A percentile compares a stretch with the other conserved stretches of the same genome.
phyloP scores from a whole-genome alignment of 2,113 vertebrate genomes.

The Eulemur macaco region DNA sequence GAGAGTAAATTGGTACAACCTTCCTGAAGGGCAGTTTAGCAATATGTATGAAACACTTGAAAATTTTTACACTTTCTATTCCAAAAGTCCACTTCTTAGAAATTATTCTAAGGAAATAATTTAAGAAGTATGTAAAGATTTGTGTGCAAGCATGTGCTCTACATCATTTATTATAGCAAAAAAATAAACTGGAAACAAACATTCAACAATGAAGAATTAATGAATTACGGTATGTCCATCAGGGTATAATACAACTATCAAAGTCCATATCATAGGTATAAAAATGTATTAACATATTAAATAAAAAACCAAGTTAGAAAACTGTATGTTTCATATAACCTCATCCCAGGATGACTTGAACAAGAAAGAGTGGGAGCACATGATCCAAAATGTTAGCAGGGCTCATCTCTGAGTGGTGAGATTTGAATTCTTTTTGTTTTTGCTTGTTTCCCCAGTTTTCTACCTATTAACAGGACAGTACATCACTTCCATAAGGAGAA shows the following conservation, averaged over 20 bases:
- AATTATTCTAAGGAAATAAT: conserved; percentile 47
- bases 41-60: not conserved
- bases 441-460: not conserved
- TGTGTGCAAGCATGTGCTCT: not conserved
- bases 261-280: not conserved
- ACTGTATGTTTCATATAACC: not conserved
- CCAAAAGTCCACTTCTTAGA: conserved; percentile 33
- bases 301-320: not conserved
- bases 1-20: conserved; percentile 58
- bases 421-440: not conserved
- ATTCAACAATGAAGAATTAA: not conserved
- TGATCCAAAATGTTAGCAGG: not conserved
- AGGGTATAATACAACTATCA: not conserved
- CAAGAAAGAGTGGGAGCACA: not conserved
- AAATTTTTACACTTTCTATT: not conserved
- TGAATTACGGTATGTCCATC: not conserved
- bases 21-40: conserved; percentile 68
- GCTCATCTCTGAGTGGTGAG: not conserved
- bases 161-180: not conserved
- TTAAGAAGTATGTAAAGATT: not conserved
- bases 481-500: not conserved
- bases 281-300: not conserved
- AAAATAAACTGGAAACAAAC: not conserved
- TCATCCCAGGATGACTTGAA: not conserved
- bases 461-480: not conserved